Evolutionary conservation across 2,888 invertebrate genomes (phyloP), one percentile per base, ranked within the genome.

Genomic region (Drosophila meridiana): DNA sequence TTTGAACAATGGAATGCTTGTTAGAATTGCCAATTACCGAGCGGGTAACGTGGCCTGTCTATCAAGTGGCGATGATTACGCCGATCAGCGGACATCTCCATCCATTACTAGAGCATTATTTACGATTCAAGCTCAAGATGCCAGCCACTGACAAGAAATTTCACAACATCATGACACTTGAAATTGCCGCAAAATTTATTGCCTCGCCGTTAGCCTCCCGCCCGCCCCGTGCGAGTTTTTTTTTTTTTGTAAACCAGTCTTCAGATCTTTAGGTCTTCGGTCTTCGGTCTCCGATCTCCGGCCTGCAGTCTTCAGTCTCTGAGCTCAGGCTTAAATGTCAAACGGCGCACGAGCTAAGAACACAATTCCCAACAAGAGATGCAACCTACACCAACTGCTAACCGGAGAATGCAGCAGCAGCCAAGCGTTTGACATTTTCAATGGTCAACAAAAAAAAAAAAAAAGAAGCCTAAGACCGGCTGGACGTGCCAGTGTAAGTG

Each of bases 41-140:
- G 42, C 28, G 40, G 20, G 36, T 20, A 57, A 79, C 79, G 79
- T 79, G 81, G 65, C 62, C 67, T 79, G 79, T 78, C 81, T 79
- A 66, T 69, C 81, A 79, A 79, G 61, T 81, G 59, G 66, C 57
- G 63, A 60, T 66, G 69, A 75, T 68, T 71, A 36, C 69, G 71
- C 11, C 59, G 58, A 76, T 76, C 66, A 48, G 47, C 63, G 56
- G 64, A 72, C 77, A 80, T 76, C 66, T 78, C 72, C 73, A 72
- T 80, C 68, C 80, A 76, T 80, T 78, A 80, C 78, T 83, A 72
- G 89, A 88, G 87, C 83, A 81, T 86, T 88, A 88, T 88, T 85
- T 89, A 85, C 87, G 89, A 85, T 75, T 87, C 85, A 89, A 84
- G 87, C 89, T 89, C 87, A 87, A 85, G 84, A 85, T 87, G 84